Percentiles rank a stretch among this genome's conserved stretches.
Conservation (phyloP, 2,888 invertebrate species). For the Eucera pruinosa region DNA sequence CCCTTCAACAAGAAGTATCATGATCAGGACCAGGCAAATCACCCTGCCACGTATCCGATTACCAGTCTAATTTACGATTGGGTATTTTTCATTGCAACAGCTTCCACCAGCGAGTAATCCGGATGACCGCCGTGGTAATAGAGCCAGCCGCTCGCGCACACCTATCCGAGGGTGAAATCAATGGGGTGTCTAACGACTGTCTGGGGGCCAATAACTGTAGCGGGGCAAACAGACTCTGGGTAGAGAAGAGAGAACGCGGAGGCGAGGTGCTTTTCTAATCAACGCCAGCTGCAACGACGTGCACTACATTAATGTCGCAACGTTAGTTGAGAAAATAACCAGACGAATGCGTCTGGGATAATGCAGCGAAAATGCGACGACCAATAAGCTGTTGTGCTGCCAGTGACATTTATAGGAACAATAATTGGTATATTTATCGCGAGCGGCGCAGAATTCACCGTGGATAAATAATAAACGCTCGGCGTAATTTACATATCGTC, state of each 20-base stretch:
- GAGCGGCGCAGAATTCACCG: neutral
- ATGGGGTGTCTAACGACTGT: slow-evolving; percentile 70
- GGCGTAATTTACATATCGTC: slow-evolving; percentile 29
- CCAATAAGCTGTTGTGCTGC: slow-evolving; percentile 50
- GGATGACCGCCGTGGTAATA: slow-evolving; percentile 64
- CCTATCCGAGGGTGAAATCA: slow-evolving; percentile 66
- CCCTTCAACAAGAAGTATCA: slow-evolving; percentile 13
- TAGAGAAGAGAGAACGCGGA: neutral
- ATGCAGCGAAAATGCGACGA: slow-evolving; percentile 22
- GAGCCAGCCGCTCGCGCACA: slow-evolving; percentile 22
- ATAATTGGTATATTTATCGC: slow-evolving; percentile 61
- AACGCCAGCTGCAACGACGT: slow-evolving; percentile 59
- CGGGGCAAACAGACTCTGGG: slow-evolving; percentile 23
- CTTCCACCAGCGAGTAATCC: slow-evolving; percentile 54
- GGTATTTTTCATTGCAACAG: slow-evolving; percentile 56
- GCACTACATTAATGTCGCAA: slow-evolving; percentile 52
- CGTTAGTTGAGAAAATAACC: slow-evolving; percentile 63
- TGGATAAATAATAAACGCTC: slow-evolving; percentile 41
- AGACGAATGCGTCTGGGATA: slow-evolving; percentile 43
- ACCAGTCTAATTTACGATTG: slow-evolving; percentile 56
- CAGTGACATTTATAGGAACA: slow-evolving; percentile 59
- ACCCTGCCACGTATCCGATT: slow-evolving; percentile 15
- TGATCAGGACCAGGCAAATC: slow-evolving; percentile 16
- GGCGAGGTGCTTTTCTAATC: slow-evolving; percentile 63
- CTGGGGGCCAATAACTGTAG: slow-evolving; percentile 63